Evolutionary conservation across 2,113 vertebrate species (phyloP).

Genomic region (Ammospiza caudacuta): DNA sequence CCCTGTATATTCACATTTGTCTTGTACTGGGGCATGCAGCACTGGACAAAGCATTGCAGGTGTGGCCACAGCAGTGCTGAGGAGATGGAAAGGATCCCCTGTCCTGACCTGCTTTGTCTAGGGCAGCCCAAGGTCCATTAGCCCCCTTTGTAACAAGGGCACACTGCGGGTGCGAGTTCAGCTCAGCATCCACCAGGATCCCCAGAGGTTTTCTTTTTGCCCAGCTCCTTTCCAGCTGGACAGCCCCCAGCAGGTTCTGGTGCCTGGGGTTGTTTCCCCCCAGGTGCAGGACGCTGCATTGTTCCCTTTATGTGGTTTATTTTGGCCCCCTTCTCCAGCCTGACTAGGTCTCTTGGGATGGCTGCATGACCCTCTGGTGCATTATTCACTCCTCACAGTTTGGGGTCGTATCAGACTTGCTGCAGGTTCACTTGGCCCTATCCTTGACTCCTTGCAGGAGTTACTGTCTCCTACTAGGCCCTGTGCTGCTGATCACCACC

Average conservation of each 20-base stretch:
- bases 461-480: not conserved
- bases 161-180: not conserved
- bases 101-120: not conserved
- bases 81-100: not conserved
- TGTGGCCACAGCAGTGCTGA: not conserved
- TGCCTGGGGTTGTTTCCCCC: accelerated
- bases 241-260: no score
- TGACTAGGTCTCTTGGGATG: not conserved
- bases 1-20: not conserved
- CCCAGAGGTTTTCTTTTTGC: not conserved
- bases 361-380: not conserved
- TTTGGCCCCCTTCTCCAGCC: not conserved
- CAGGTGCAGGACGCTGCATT: not conserved
- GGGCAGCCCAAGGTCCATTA: not conserved
- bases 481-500: accelerated
- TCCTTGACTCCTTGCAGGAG: not conserved
- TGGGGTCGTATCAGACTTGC: not conserved
- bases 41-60: not conserved
- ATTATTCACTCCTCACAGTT: not conserved
- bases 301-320: not conserved
- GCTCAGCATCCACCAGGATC: not conserved
- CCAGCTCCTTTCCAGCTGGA: not conserved
- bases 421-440: not conserved
- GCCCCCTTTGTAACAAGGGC: not conserved
- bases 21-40: accelerated